Evolutionary conservation across 2,888 invertebrate genomes (phyloP).

Genomic region (Harpalus rufipes): DNA sequence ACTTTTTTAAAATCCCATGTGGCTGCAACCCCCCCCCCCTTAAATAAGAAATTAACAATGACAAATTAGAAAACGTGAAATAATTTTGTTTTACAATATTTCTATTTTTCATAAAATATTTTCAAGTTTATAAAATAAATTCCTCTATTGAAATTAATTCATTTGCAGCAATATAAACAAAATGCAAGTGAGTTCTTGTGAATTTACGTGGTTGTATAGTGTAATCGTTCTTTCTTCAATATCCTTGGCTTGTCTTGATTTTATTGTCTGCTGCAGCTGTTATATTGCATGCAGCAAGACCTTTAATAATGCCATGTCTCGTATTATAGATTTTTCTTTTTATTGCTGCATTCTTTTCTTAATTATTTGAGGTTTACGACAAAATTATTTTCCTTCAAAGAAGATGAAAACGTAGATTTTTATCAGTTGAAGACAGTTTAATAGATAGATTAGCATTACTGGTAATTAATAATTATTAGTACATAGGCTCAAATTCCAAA

Average conservation of each 20-base stretch:
- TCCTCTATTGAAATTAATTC: neutral
- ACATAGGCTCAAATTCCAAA: too few relatives aligned
- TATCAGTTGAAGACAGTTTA: too few relatives aligned
- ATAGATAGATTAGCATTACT: too few relatives aligned
- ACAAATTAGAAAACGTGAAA: too few relatives aligned
- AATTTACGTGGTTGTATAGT: neutral
- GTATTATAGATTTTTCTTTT: constrained; percentile 34
- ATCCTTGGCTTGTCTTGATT: constrained; percentile 1
- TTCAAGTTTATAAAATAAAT: too few relatives aligned
- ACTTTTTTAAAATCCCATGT: too few relatives aligned
- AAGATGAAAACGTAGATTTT: neutral
- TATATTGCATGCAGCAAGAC: constrained; percentile 30
- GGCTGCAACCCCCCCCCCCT: too few relatives aligned
- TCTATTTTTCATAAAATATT: too few relatives aligned
- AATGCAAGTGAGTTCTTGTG: neutral
- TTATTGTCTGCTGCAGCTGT: constrained; percentile 27
- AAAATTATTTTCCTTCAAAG: neutral
- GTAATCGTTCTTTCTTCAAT: neutral
- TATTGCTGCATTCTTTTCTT: constrained; percentile 1
- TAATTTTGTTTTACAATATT: too few relatives aligned
- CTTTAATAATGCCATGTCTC: constrained; percentile 21
- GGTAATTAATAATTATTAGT: too few relatives aligned
- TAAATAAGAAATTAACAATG: too few relatives aligned
- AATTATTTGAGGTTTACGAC: constrained; percentile 6
- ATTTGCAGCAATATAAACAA: neutral